Evolutionary conservation across 2,888 invertebrate genomes (phyloP).

Genomic region (Horisme vitalbata): DNA sequence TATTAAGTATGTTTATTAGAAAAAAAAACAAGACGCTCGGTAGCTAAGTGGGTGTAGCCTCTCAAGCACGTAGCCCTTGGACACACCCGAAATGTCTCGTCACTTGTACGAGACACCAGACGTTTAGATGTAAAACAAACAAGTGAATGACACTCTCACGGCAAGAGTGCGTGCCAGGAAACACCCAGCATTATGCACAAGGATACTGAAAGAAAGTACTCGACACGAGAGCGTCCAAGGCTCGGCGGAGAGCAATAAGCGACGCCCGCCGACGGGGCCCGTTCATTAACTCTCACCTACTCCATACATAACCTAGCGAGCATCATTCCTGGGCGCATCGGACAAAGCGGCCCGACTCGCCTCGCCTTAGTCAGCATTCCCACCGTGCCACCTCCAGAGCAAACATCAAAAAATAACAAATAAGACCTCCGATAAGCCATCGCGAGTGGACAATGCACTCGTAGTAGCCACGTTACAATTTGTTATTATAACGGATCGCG

Average conservation of each 20-base stretch:
- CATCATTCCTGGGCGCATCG: slow-evolving; percentile 45
- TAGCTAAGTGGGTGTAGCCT: slow-evolving; percentile 62
- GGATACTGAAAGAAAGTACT: slow-evolving; percentile 78
- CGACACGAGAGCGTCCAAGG: slow-evolving; percentile 75
- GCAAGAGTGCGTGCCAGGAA: slow-evolving; percentile 69
- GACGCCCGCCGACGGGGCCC: slow-evolving; percentile 67
- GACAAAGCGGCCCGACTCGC: slow-evolving; percentile 42
- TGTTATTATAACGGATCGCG: slow-evolving; percentile 64
- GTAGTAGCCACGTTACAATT: slow-evolving; percentile 53
- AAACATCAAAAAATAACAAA: slow-evolving; percentile 61
- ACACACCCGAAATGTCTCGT: slow-evolving; percentile 68
- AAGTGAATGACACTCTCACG: slow-evolving; percentile 67
- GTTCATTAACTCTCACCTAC: slow-evolving; percentile 75
- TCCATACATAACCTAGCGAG: slow-evolving; percentile 63
- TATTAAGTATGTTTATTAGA: slow-evolving; percentile 26
- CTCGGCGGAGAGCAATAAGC: slow-evolving; percentile 74
- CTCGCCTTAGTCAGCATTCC: slow-evolving; percentile 45
- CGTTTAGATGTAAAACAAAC: slow-evolving; percentile 76
- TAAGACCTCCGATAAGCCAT: slow-evolving; percentile 50
- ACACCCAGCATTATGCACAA: slow-evolving; percentile 76
- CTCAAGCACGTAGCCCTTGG: slow-evolving; percentile 56
- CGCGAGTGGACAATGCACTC: slow-evolving; percentile 40
- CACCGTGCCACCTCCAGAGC: slow-evolving; percentile 46
- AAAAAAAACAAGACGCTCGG: slow-evolving; percentile 57
- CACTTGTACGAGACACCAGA: slow-evolving; percentile 57